These are phyloP conservation scores for Anableps anableps DNA, from an alignment of 2,797 vertebrate species.

Conservation along the genomic window DNA sequence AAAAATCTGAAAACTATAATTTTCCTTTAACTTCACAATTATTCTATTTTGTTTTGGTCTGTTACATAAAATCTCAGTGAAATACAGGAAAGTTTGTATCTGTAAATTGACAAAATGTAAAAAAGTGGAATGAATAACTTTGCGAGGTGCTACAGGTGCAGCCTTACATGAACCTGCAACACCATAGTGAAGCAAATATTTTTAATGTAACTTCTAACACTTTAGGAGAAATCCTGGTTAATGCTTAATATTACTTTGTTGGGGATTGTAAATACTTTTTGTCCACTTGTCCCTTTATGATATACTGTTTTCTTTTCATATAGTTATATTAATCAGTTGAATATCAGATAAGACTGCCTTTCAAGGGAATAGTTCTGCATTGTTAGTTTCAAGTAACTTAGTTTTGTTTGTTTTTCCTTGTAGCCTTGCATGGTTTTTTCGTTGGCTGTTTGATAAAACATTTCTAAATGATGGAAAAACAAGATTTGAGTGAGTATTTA, in stretches of 20 bases:
- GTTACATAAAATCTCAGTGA: background rate
- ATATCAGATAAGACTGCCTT: slow-evolving; percentile 4
- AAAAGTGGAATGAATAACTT: background rate
- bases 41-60: background rate
- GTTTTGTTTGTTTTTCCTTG: slow-evolving; percentile 20
- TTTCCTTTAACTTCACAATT: background rate
- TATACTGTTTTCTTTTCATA: background rate
- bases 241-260: background rate
- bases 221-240: background rate
- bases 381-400: background rate
- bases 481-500: slow-evolving; percentile 91
- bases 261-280: background rate
- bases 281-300: background rate
- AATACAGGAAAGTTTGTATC: background rate
- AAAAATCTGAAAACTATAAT: background rate
- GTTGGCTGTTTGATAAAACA: slow-evolving; percentile 91
- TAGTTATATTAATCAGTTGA: background rate
- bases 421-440: slow-evolving; percentile 93
- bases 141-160: background rate
- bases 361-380: background rate
- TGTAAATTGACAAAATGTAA: background rate
- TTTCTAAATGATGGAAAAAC: slow-evolving; percentile 78
- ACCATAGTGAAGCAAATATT: background rate
- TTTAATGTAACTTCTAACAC: background rate
- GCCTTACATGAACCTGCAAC: background rate